Evolutionary conservation across 2,797 vertebrate genomes (phyloP), one percentile per base, ranked within the genome.

Genomic region (Hydrocynus forskahlii): DNA sequence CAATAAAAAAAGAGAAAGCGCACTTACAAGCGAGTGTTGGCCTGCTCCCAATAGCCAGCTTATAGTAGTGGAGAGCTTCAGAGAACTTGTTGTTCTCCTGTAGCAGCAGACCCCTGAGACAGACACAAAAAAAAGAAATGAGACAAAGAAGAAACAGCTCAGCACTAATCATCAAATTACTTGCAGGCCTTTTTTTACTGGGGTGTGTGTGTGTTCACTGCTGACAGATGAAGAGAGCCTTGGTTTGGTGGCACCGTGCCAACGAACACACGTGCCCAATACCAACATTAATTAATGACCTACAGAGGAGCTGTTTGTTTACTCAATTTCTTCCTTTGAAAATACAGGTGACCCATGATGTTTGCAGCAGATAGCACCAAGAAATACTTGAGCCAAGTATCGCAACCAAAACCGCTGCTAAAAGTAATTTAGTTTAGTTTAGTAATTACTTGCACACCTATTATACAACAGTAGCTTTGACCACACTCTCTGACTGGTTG

Each of bases 11-110:
- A 85, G 81, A 88, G 84, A 76, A 88, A 86, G 86, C 86, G 91
- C 95, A 98, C 98, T 97, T 95, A 99, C 98, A 99, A 91, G 98
- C 98, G 89, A 99, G 92, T 70, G 98, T 99, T 88, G 98, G 98
- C 92, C 98, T 95, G 93, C 98, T 99, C 89, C 96, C 97, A 83
- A 99, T 96, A 64, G 98, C 98, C 95, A 99, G 91, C 90, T 98
- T 98, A 90, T 99, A 99, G 93, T 99, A 99, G 94, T 97, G 96
- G 21, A 99, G 93, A 0, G 98, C 98, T 91, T 99, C 97, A 29
- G 96, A 92, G 93, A 98, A 97, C 87, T 96, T 97, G 95, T 95
- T 97, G 93, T 96, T 98, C 91, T 99, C 98, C 89, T 99, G 98
- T n/a, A 99, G 96, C 86, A 99, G 95, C 88, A 99, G 93, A 88